Evolutionary conservation across 2,113 vertebrate species (phyloP), one percentile per base, ranked within the genome.

Genomic region (Perca schrenkii): DNA sequence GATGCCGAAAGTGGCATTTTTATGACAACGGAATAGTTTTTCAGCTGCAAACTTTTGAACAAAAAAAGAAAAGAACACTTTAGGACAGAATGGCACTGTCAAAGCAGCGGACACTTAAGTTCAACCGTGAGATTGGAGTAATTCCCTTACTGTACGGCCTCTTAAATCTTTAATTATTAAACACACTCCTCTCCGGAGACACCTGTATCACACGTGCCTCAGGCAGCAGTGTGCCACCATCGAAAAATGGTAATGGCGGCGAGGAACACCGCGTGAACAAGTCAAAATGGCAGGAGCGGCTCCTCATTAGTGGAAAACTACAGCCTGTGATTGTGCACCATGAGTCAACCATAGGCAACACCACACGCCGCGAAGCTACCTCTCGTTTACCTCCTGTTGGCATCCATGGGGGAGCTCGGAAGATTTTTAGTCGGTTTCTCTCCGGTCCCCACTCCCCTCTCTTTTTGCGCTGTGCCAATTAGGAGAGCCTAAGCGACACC

Each of bases 301-400:
- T 84, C 66, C 91, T 93, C 91, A 88, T 94, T 94, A 93, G 88
- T 64, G 78, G 66, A 47, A 82, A 88, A 86, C 77, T 49, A 12
- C 28, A 80, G 71, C 66, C 60, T 76, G 53, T 70, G 13, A 63
- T 53, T 70, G 57, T 75, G 79, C 73, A 66, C 74, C 70, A 53
- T 75, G 73, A 86, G 78, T 83, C 73, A 47, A 79, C 82, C 85
- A 28, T n/a, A 67, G 87, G 81, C 83, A 62, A 67, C 60, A 16
- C 76, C 80, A 36, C 82, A 72, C 3, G 60, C 53, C 21, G 34
- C 57, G 31, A 56, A 77, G 76, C 89, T 77, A 74, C 83, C 80
- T 86, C 83, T 91, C 87, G 79, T 93, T 93, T 93, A 83, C 89
- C 88, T 88, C 91, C 91, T 36, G 69, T 82, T 25, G 10, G 85